phyloP scores from a whole-genome alignment of 2,888 invertebrate species.

The Ganaspis brasiliensis region DNA sequence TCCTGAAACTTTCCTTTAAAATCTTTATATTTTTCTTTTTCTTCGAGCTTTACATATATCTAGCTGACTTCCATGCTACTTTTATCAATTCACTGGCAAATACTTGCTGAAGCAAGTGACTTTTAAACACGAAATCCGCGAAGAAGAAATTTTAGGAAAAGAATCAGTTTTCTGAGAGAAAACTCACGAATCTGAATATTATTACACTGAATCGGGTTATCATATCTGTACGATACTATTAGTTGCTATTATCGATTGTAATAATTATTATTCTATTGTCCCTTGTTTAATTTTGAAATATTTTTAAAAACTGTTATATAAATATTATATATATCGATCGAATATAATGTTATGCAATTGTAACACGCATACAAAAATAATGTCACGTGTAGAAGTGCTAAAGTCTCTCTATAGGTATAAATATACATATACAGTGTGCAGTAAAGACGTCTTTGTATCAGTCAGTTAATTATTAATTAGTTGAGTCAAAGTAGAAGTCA shows the following conservation, averaged over 20 bases:
- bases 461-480: background rate
- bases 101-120: constrained; percentile 31
- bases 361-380: constrained; percentile 66
- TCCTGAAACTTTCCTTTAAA: constrained; percentile 48
- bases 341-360: constrained; percentile 71
- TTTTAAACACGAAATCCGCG: constrained; percentile 8
- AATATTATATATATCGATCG: constrained; percentile 69
- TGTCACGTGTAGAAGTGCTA: constrained; percentile 62
- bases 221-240: constrained; percentile 61
- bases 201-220: constrained; percentile 36
- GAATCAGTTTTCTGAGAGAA: constrained; percentile 37
- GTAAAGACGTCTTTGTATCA: constrained; percentile 36
- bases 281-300: constrained; percentile 74
- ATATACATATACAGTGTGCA: constrained; percentile 54
- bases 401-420: constrained; percentile 54
- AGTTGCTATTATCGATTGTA: constrained; percentile 68
- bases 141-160: constrained; percentile 1
- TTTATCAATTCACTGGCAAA: constrained; percentile 59
- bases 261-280: constrained; percentile 71
- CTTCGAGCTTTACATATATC: constrained; percentile 48
- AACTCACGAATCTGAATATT: constrained; percentile 15
- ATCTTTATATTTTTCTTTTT: constrained; percentile 47
- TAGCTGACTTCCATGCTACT: constrained; percentile 52
- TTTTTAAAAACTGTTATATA: constrained; percentile 75
- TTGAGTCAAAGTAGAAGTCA: too few species aligned